Evolutionary conservation across 2,113 vertebrate species (phyloP).

Genomic region (Psilopsiagon aymara): DNA sequence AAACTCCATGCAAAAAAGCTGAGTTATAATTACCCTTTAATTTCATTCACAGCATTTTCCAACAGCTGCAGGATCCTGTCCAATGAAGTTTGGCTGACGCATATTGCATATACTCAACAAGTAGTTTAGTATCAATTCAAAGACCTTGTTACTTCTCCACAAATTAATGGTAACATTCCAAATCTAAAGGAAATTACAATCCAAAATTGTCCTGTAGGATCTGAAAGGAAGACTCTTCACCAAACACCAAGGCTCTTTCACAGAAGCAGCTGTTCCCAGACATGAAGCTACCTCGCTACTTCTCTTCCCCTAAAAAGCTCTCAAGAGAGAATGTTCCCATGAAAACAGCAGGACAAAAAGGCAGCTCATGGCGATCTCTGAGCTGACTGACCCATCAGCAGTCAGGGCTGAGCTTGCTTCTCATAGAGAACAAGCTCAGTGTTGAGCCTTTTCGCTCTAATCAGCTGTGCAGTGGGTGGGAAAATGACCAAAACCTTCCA

Average conservation of each 20-base stretch:
- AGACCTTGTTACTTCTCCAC: neutral
- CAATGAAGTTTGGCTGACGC: neutral
- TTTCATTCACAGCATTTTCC: neutral
- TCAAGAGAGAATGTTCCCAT: neutral
- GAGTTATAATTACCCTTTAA: neutral
- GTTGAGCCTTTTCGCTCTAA: neutral
- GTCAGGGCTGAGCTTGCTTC: neutral
- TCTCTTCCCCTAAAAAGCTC: neutral
- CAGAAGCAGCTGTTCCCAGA: neutral
- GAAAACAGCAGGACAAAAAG: neutral
- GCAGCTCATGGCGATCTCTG: neutral
- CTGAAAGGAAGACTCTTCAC: neutral
- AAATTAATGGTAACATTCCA: neutral
- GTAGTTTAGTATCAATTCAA: neutral
- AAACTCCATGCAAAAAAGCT: neutral
- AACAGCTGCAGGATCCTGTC: neutral
- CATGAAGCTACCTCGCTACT: neutral
- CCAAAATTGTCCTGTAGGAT: neutral
- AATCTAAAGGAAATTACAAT: neutral
- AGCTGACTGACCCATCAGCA: neutral
- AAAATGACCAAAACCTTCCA: neutral
- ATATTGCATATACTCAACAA: neutral
- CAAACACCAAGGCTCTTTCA: accelerated
- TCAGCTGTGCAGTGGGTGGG: neutral
- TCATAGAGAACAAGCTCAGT: neutral